Base-by-base conservation (phyloP, 2,888 invertebrate species). In the Pyrgus malvae region DNA sequence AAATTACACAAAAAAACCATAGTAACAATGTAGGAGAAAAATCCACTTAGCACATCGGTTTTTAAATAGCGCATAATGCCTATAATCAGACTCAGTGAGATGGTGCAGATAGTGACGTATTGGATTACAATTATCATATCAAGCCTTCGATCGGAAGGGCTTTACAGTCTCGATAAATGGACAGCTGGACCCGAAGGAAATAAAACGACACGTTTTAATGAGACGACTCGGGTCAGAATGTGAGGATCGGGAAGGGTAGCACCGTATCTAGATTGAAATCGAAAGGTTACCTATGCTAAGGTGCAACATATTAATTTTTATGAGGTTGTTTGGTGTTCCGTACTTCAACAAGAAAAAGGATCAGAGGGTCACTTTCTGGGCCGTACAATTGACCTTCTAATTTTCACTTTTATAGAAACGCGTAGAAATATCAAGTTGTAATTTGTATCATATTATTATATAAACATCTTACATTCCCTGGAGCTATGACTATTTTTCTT, bases 61-160 rank as follows among this genome's bases (percentile, higher is more conserved):
- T 25, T 19, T 38, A 25, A 53, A 29, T 17, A 16, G 27, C 38
- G 5, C 50, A 29, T 33, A 50, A 50, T 50, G 41, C 8, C 41
- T 50, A 50, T 38, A 37, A 48, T 59, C 50, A 53, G 25, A 48
- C 49, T 70, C 74, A 76, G 63, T 66, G 64, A 69, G 76, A 77
- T 75, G 71, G 66, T 68, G 64, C 63, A 66, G 79, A 79, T 79
- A 78, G 73, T 72, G 70, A 74, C 70, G 74, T 82, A 83, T 84
- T 80, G 79, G 72, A 83, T 86, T 82, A 83, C 86, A 83, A 82
- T 81, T 83, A 84, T 77, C 80, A 80, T 84, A 85, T 85, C 86
- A 71, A 70, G 61, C 65, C 66, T 71, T 68, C 75, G 79, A 87
- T 85, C 83, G 67, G 71, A 65, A 65, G 68, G 74, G 72, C 72